Evolutionary conservation across 2,113 vertebrate species (phyloP), one percentile per base, ranked within the genome.

Genomic region (Caracal caracal): DNA sequence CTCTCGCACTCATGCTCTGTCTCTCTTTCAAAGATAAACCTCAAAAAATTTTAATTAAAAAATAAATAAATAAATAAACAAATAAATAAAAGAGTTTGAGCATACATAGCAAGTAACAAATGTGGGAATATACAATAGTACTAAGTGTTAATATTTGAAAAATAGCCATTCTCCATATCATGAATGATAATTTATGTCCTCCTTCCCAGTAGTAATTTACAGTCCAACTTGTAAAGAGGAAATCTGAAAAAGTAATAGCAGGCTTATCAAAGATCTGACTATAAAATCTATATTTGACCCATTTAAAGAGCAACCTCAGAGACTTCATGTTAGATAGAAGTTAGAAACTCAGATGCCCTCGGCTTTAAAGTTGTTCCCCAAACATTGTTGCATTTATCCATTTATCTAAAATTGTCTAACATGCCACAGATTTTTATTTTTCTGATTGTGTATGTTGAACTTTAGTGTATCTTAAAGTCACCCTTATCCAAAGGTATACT

Each of bases 401-500:
- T 59, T 59, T 59, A 59, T 59, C 56, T 94, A 71, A 84, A 56
- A 56, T 26, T 94, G 7, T 78, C 84, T 85, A 61, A 89, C 75
- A 63, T 70, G 35, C 84, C 56, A 35, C 9, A 51, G 59, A 79
- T 37, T 63, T 11, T 37, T 43, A 63, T 9, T 88, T 65, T 66
- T 95, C n/a, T 65, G 30, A 19, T 90, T 90, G 4, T n/a, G 40
- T 78, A 53, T 47, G 86, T 96, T 96, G 30, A 97, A 78, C 76
- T 87, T 82, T 43, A 75, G 19, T 68, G 17, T 86, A 76, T 47
- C 85, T 94, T 68, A 63, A 94, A 75, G 30, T 93, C 61, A 26
- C n/a, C 13, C 19, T 88, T 86, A 43, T 78, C 28, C 10, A 53
- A 2, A 33, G 17, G 9, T 37, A 19, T 59, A 37, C 13, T 71